These are phyloP conservation scores for Stichodactyla mertensii DNA, from an alignment of 64 coral and sea anemone genomes.

Conservation along the genomic window DNA sequence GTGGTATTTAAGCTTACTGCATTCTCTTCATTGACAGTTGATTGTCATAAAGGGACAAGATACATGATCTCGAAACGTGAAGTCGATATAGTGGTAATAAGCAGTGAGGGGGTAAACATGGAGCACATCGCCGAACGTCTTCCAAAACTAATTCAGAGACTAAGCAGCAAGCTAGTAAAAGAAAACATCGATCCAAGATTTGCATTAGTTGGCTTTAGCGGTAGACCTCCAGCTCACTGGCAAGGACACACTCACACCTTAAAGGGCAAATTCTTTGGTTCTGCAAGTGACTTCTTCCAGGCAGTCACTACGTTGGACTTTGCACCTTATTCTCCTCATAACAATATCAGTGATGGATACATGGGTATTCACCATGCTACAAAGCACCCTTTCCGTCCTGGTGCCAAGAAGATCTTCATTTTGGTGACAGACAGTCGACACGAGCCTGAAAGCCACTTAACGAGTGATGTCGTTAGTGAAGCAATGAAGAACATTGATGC, in stretches of 20 bases:
- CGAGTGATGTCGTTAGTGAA: conserved; percentile 12
- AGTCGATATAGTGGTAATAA: conserved; percentile 60
- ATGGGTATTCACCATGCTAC: conserved; percentile 46
- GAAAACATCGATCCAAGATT: conserved; percentile 17
- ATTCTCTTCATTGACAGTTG: background rate
- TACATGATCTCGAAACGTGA: background rate
- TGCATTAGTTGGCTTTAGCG: conserved; percentile 72
- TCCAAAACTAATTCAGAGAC: conserved; percentile 18
- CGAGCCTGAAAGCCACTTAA: conserved; percentile 39
- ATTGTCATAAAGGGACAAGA: conserved; percentile 8
- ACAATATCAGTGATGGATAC: conserved; percentile 60
- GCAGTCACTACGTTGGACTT: conserved; percentile 37
- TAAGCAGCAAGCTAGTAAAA: background rate
- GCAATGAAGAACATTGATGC: conserved; percentile 55
- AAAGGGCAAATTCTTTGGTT: conserved; percentile 37
- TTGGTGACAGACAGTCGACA: conserved; percentile 62
- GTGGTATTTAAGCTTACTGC: background rate
- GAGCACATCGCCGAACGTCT: conserved; percentile 6
- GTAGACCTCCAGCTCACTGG: conserved; percentile 47
- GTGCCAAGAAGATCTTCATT: conserved; percentile 56
- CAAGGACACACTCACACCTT: conserved; percentile 60
- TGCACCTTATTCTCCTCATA: background rate
- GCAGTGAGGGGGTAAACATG: conserved; percentile 58
- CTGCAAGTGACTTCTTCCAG: conserved; percentile 16
- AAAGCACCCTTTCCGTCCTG: conserved; percentile 60